Base-by-base conservation (phyloP, 2,113 vertebrate genomes). In the Coryphaenoides rupestris region DNA sequence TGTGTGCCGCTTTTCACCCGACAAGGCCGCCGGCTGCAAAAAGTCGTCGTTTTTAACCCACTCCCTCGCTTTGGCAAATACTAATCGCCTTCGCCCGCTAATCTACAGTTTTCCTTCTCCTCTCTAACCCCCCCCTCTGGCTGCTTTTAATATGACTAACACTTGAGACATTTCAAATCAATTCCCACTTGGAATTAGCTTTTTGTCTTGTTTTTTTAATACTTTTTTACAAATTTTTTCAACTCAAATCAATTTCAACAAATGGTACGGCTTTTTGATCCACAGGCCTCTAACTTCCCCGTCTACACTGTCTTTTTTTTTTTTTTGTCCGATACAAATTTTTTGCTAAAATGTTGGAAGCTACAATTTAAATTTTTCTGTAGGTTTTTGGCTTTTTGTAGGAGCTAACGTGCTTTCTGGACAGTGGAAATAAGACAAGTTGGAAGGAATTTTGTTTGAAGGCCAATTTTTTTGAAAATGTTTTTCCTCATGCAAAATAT, bases 1-100 rank as follows among this genome's bases (percentile, higher is more conserved):
- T 93, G 97, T 98, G 94, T 80, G 83, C 83, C 86, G 68, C 73
- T 26, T 40, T n/a, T n/a, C 64, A 84, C 78, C 66, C 73, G 69
- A 77, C 81, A 82, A 90, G 87, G 26, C 69, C n/a, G n/a, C 67
- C 77, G 61, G 76, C 91, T 87, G 89, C 91, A 84, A 83, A 90
- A 88, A n/a, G n/a, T n/a, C n/a, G 73, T 55, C 66, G 69, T 70
- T 74, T 65, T 80, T 73, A 70, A 80, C 61, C 69, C 55, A 52
- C 28, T 64, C 70, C 69, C 65, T 64, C 70, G 67, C 65, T 68
- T 17, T 52, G 75, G 2, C 33, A 74, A 67, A 74, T 76, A 84
- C 86, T 86, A 85, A 89, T 79, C 77, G 58, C 68, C 62, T n/a
- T 74, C 69, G 75, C 61, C n/a, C 74, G 77, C 15, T 14, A 46